Base-by-base conservation (phyloP, 2,888 invertebrate genomes). In the Coelopa pilipes region DNA sequence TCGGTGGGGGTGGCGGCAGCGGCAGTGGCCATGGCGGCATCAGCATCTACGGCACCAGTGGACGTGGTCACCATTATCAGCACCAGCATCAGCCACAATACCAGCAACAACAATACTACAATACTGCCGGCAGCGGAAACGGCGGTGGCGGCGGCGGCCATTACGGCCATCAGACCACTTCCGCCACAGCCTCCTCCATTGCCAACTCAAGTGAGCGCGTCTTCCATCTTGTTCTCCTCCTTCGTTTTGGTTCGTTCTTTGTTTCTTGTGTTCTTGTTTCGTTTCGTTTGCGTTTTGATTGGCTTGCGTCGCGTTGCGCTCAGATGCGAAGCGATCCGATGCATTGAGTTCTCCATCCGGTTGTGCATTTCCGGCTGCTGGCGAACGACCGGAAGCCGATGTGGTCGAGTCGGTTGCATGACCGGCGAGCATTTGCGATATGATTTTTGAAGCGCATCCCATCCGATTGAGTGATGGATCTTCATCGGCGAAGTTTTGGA, bases 131-230 rank as follows among this genome's bases (percentile, higher is more conserved):
- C 78, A 77, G 75, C 78, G 81, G 63, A 78, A 78, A 77, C 78
- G 78, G 78, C 70, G 68, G 73, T 75, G 78, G 78, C 68, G 75
- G 75, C 63, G 78, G 78, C 76, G 78, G 78, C n/a, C 24, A 60
- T 50, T 60, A 60, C 45, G 67, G 59, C 3, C 67, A 72, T 47
- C 47, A 59, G n/a, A 59, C 66, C 46, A 72, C 46, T 46, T 57
- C 72, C 65, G 24, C 76, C 66, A 78, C 77, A 60, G 63, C 73
- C 74, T 55, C 72, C 71, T 76, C 21, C n/a, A 24, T 62, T 5
- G 15, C 19, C 79, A 82, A 86, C 80, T 80, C 86, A 85, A 85
- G 85, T 85, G 86, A 85, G 86, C 78, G 80, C 81, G 83, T 82
- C 80, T 74, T 76, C 34, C 71, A 67, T 67, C 69, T 66, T 47